phyloP scores from a whole-genome alignment of 2,113 vertebrate genomes.

The Otus sunia region DNA sequence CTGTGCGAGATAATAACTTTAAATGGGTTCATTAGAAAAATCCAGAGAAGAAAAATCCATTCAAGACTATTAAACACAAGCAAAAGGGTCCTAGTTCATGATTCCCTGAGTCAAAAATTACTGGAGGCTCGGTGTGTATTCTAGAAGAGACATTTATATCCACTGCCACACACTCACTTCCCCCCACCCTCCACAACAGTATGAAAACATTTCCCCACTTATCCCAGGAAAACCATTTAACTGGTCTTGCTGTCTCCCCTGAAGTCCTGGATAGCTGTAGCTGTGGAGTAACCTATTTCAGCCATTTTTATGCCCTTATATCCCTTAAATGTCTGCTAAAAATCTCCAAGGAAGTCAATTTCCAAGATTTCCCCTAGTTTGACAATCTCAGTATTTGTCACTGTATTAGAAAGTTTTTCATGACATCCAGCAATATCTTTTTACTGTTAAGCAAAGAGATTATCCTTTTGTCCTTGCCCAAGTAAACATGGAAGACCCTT shows the following conservation, averaged over 20 bases:
- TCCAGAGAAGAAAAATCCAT: not conserved
- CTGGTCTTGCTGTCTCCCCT: not conserved
- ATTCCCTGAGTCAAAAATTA: not conserved
- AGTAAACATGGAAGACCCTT: not conserved
- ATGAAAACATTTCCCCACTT: not conserved
- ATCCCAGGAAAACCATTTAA: not conserved
- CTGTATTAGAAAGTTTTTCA: not conserved
- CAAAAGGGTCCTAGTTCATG: not conserved
- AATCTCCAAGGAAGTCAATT: not conserved
- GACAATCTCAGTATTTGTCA: not conserved
- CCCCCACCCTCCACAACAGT: not conserved
- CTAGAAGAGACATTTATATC: not conserved
- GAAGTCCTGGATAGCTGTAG: not conserved
- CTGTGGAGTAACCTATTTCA: not conserved
- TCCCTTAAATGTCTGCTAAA: not conserved
- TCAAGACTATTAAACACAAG: not conserved
- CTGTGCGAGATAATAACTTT: not conserved
- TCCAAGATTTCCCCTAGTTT: not conserved
- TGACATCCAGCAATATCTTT: not conserved
- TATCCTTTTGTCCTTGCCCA: not conserved
- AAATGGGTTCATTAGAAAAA: not conserved
- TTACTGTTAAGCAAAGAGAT: not conserved
- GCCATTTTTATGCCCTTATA: not conserved
- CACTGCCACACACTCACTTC: not conserved
- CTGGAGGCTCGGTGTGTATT: not conserved